Base-by-base conservation (phyloP, 2,113 vertebrate species). In the Phoxinus phoxinus region DNA sequence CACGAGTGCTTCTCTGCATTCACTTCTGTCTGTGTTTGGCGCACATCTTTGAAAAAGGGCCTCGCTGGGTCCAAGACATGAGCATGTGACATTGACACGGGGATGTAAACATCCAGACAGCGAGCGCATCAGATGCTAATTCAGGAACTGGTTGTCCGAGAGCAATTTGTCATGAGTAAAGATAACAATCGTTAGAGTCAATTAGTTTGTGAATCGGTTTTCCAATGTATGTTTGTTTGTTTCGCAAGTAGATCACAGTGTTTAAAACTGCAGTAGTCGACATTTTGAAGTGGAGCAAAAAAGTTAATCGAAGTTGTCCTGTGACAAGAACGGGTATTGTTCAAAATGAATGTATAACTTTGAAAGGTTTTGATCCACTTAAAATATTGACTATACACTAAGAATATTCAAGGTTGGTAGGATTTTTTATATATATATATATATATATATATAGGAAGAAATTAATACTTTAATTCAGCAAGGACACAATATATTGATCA, bases 1-100 rank as follows among this genome's bases (percentile, higher is more conserved):
- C 73, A 86, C 32, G 48, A 71, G 25, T 30, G 48, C 71, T 44
- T 72, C 35, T 35, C 41, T 53, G 37, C 53, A 23, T 76, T 61
- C 53, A 15, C 21, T 23, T 8, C 37, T 53, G 23, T 8, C 37
- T 53, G 23, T 46, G 6, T 72, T 59, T 5, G 2, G 19, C 3
- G 1, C 37, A 11, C 10, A 23, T 11, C 67, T 71, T 5, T 37
- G 1, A 37, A 51, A 41, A n/a, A n/a, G n/a, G 30, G 30, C 10
- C 61, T 21, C 25, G 1, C 21, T 21, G 12, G 30, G 48, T 35
- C 27, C 27, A 56, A 71, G 30, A 67, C 17, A 0, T 21, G 0
- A 35, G 30, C 7, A 37, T 23, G 32, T 10, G 32, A 23, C 7
- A 37, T 2, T 25, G 63, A 19, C 63, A 3, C 1, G 6, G 15